phyloP scores from a whole-genome alignment of 2,113 vertebrate species.

The Gymnocephalus cernua region DNA sequence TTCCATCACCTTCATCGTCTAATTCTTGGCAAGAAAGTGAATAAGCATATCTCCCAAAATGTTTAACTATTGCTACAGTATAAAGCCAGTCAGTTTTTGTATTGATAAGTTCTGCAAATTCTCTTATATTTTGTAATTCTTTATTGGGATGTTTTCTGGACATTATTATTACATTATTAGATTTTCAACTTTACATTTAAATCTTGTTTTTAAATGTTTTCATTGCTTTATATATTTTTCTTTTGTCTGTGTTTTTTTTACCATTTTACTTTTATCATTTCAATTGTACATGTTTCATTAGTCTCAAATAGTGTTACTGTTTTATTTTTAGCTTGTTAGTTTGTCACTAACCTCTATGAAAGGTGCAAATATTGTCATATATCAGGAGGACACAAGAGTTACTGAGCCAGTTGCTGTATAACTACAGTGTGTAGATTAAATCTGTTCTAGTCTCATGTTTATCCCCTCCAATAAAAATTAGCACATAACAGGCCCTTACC shows the following conservation, averaged over 20 bases:
- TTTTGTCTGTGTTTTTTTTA: not conserved
- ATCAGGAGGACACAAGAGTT: not conserved
- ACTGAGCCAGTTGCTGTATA: not conserved
- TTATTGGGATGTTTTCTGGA: not conserved
- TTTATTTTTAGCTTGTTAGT: not conserved
- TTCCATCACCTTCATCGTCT: too few species aligned
- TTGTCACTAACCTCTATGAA: not conserved
- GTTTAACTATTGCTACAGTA: not conserved
- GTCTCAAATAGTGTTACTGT: not conserved
- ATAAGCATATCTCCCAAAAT: not conserved
- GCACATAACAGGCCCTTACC: constrained; percentile 79
- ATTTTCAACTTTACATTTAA: not conserved
- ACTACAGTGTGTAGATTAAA: not conserved
- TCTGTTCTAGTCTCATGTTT: not conserved
- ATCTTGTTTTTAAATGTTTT: not conserved
- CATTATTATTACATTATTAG: not conserved
- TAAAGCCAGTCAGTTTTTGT: not conserved
- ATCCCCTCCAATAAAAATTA: not conserved
- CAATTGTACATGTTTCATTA: not conserved
- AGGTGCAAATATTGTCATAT: not conserved
- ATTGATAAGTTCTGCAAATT: not conserved
- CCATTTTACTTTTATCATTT: too few species aligned
- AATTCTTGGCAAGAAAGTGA: not conserved
- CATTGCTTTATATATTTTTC: not conserved
- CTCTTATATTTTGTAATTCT: not conserved